phyloP scores from a whole-genome alignment of 2,113 vertebrate genomes.

The Prietella phreatophila region DNA sequence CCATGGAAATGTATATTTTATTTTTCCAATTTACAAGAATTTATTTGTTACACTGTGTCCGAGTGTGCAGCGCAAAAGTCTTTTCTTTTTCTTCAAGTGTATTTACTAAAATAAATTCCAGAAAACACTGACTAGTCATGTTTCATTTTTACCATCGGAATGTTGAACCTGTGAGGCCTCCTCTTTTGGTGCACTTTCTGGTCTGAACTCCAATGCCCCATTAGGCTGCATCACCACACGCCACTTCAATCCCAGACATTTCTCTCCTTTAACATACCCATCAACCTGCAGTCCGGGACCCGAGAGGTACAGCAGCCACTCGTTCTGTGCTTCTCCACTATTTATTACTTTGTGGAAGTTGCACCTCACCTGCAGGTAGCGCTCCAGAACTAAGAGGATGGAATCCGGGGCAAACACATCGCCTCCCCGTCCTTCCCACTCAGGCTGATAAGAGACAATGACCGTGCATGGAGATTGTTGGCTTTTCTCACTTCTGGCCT shows the following conservation, averaged over 20 bases:
- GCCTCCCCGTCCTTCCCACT: slow-evolving; percentile 22
- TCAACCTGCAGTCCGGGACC: slow-evolving; percentile 24
- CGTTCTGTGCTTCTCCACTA: slow-evolving; percentile 52
- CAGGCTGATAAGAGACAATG: slow-evolving; percentile 64
- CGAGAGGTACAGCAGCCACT: slow-evolving; percentile 70
- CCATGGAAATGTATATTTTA: background rate
- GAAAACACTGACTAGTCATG: background rate
- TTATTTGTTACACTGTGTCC: background rate
- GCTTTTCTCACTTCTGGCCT: background rate
- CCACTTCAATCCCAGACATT: slow-evolving; percentile 58
- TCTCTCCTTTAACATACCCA: background rate
- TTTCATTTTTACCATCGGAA: background rate
- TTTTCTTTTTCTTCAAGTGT: background rate
- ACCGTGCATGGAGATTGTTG: slow-evolving; percentile 59
- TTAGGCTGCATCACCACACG: slow-evolving; percentile 56
- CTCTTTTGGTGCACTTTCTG: slow-evolving; percentile 29
- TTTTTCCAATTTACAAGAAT: background rate
- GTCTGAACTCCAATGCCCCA: slow-evolving; percentile 67
- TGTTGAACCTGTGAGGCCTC: slow-evolving; percentile 5
- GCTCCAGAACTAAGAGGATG: slow-evolving; percentile 65
- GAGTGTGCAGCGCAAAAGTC: background rate
- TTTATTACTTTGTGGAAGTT: slow-evolving; percentile 59
- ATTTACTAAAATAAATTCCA: background rate
- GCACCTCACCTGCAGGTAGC: slow-evolving; percentile 70
- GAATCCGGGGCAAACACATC: slow-evolving; percentile 53